phyloP scores from a whole-genome alignment of 1,140 invertebrate species.

The Amphibalanus amphitrite region DNA sequence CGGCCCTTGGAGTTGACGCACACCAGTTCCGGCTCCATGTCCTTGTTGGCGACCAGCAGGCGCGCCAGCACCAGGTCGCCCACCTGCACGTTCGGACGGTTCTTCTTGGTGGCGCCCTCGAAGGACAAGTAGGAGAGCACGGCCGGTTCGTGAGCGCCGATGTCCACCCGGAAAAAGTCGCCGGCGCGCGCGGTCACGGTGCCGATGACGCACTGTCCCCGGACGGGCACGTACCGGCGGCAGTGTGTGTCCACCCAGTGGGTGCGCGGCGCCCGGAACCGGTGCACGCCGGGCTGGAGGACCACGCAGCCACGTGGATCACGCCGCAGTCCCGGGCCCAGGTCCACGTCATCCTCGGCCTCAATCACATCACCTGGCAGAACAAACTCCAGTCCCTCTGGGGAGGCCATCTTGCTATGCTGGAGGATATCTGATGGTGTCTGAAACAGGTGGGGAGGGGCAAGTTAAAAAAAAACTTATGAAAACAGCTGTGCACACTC shows the following conservation, averaged over 20 bases:
- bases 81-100: conserved; percentile 48
- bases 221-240: conserved; percentile 60
- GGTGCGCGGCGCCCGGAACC: conserved; percentile 51
- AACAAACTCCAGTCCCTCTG: background rate
- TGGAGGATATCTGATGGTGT: too few relatives aligned
- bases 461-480: too few relatives aligned
- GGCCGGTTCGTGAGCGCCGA: conserved; percentile 66
- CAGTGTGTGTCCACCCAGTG: conserved; percentile 62
- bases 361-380: background rate
- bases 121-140: conserved; percentile 68
- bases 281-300: conserved; percentile 49
- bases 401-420: too few relatives aligned
- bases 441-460: too few relatives aligned
- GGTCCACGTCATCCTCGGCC: conserved; percentile 6
- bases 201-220: conserved; percentile 72
- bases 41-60: conserved; percentile 62
- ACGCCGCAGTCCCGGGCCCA: conserved; percentile 66
- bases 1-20: conserved; percentile 71
- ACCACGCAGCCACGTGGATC: conserved; percentile 61
- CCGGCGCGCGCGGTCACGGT: conserved; percentile 59
- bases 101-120: conserved; percentile 89
- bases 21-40: conserved; percentile 85
- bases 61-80: conserved; percentile 47
- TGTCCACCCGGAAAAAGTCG: conserved; percentile 56
- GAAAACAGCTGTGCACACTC: too few relatives aligned